These are phyloP conservation scores for Hozukius guyotensis DNA, from an alignment of 2,797 vertebrate species.

Conservation along the genomic window DNA sequence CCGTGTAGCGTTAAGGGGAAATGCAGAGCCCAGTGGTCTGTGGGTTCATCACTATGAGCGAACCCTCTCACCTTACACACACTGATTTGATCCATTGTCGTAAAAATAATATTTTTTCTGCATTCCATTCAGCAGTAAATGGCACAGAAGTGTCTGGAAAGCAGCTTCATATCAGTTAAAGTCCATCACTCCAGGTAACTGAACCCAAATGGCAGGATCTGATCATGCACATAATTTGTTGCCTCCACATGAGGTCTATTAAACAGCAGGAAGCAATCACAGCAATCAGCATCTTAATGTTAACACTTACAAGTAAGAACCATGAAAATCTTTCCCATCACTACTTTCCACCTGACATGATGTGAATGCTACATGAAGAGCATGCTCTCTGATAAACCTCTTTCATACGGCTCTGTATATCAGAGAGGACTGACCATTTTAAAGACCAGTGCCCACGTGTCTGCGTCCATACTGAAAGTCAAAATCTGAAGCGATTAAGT, in stretches of 20 bases:
- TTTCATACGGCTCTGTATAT: neutral
- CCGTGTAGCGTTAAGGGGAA: neutral
- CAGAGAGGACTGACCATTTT: neutral
- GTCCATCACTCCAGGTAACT: neutral
- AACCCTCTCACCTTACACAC: neutral
- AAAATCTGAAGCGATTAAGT: too few relatives aligned
- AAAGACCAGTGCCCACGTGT: neutral
- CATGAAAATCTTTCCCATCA: neutral
- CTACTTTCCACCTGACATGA: conserved; percentile 13
- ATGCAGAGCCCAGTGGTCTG: neutral
- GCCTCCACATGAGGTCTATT: neutral
- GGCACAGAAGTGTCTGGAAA: neutral
- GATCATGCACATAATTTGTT: neutral
- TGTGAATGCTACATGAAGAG: neutral
- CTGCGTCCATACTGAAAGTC: neutral
- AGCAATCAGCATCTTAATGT: conserved; percentile 4
- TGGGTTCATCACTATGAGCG: neutral
- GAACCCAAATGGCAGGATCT: neutral
- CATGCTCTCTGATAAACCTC: neutral
- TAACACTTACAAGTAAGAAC: neutral
- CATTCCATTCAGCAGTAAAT: neutral
- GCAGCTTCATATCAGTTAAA: neutral
- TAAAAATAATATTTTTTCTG: neutral
- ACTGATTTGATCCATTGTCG: neutral
- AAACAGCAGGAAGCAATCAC: neutral